Percentiles rank a stretch among this genome's conserved stretches.
phyloP scores from a whole-genome alignment of 1,140 invertebrate genomes.

The Drosophila punjabiensis region DNA sequence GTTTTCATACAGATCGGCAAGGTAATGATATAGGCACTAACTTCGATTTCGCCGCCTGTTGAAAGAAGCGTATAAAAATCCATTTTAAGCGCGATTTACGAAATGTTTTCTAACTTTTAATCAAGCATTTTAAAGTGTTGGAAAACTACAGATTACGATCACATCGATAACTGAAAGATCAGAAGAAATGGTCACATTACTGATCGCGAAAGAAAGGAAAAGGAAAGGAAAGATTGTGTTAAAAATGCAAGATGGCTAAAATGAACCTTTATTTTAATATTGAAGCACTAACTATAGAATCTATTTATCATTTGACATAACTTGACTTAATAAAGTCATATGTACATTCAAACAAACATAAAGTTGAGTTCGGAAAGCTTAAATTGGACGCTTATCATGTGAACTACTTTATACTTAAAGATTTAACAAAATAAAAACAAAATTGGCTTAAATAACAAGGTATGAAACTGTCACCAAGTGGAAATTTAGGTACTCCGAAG shows the following conservation, averaged over 20 bases:
- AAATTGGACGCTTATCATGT: too few species aligned
- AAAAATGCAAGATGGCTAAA: neutral
- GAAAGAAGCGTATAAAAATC: conserved; percentile 51
- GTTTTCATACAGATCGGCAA: neutral
- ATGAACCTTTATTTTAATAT: too few species aligned
- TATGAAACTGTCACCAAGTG: too few species aligned
- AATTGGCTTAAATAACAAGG: too few species aligned
- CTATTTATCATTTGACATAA: too few species aligned
- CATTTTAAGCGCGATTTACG: conserved; percentile 14
- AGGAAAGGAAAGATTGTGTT: neutral
- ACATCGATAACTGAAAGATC: neutral
- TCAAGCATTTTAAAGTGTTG: neutral
- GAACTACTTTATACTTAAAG: too few species aligned
- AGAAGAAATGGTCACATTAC: neutral
- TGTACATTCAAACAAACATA: too few species aligned
- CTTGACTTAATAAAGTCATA: too few species aligned
- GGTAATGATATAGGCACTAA: conserved; percentile 2
- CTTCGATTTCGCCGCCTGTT: conserved; percentile 29
- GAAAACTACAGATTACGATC: neutral
- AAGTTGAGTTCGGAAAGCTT: too few species aligned
- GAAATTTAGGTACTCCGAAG: too few species aligned
- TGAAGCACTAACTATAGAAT: too few species aligned
- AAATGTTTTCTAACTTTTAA: neutral
- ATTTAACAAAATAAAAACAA: too few species aligned
- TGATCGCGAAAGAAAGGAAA: neutral